These are phyloP conservation scores for Stigmatopora argus DNA, from an alignment of 2,113 vertebrate species.

Conservation along the genomic window DNA sequence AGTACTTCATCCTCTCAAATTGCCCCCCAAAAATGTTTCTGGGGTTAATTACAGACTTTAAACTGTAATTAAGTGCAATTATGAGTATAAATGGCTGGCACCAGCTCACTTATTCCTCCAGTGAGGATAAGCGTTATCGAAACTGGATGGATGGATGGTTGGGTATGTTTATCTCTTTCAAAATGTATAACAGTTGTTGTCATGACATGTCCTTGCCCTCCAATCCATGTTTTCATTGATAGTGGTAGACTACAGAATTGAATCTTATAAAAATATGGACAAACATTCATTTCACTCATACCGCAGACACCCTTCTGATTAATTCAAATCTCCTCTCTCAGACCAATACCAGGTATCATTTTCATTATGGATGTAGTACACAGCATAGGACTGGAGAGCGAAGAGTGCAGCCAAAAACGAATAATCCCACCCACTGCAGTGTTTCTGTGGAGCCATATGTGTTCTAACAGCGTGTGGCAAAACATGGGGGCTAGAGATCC, in stretches of 20 bases:
- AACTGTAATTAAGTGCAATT: not conserved
- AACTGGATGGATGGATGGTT: not conserved
- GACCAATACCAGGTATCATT: not conserved
- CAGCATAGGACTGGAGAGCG: constrained; percentile 8
- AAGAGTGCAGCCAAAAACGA: constrained; percentile 28
- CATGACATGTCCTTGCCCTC: not conserved
- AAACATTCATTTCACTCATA: too few relatives aligned
- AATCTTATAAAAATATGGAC: not conserved
- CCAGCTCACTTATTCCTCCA: not conserved
- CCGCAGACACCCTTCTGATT: too few relatives aligned
- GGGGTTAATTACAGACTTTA: not conserved
- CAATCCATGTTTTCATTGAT: not conserved
- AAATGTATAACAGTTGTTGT: not conserved
- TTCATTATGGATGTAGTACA: constrained; percentile 2
- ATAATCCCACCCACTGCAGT: constrained; percentile 39
- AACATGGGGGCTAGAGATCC: constrained; percentile 44
- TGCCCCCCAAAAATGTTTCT: not conserved
- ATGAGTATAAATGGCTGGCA: not conserved
- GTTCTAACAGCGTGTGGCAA: constrained; percentile 48
- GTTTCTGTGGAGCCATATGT: constrained; percentile 46
- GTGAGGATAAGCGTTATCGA: not conserved
- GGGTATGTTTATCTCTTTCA: not conserved
- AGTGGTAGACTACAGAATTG: not conserved
- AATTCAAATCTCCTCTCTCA: too few relatives aligned
- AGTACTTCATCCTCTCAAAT: too few relatives aligned